Evolutionary conservation across 2,888 invertebrate species (phyloP), one percentile per base, ranked within the genome.

Genomic region (Latrodectus hesperus): DNA sequence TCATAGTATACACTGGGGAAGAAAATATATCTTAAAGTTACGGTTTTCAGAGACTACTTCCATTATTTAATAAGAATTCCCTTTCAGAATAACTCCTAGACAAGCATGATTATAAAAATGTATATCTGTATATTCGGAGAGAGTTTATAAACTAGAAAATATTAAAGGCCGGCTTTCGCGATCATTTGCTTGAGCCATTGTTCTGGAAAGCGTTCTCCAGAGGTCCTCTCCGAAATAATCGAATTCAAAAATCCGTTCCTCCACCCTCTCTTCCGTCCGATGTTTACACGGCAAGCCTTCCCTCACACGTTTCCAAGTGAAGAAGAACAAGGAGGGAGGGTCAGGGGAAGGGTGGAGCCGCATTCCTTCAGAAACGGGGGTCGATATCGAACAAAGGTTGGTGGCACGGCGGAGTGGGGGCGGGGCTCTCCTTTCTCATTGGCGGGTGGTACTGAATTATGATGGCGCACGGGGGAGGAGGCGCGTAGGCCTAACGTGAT

Each of bases 401-500:
- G 65, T 17, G 52, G 53, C 52, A 38, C 65, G 60, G 60, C 16
- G 80, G 60, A 49, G 64, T 16, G 55, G 81, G 78, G 88, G 79
- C 88, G 87, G 87, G 78, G 87, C 83, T 68, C 65, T 52, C 55
- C 73, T 68, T 70, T 80, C 78, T 72, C 65, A 81, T 87, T 80
- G 88, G 73, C 76, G 83, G 78, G 70, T 74, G 75, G 80, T 80
- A 72, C 88, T 88, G 88, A 88, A 88, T 88, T 88, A 88, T 88
- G 88, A 88, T 55, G 73, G 76, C 72, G 73, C 51, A 64, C 67
- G 53, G 75, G 79, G 72, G 71, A 53, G 81, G 80, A 80, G 80
- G 75, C 72, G 80, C 82, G 82, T 88, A 82, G 88, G 85, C 85
- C 88, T 88, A 85, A 84, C 85, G 88, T 88, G 88, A 88, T 88